These are phyloP conservation scores for Alosa sapidissima DNA, from an alignment of 2,797 vertebrate species.

Conservation along the genomic window DNA sequence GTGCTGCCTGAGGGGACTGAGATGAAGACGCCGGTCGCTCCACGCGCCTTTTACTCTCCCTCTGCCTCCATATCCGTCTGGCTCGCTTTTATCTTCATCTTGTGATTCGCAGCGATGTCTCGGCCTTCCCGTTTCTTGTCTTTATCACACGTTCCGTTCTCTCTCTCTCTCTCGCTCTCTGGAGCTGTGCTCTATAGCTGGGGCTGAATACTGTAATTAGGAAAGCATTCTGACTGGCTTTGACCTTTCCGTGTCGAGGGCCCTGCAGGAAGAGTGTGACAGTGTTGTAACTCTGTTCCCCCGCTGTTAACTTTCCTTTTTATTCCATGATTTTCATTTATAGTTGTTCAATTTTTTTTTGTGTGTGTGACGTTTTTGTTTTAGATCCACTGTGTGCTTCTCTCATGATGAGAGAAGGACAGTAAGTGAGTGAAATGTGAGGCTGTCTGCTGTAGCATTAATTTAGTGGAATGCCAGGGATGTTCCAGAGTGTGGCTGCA, in stretches of 20 bases:
- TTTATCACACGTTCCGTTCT: neutral
- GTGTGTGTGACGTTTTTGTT: neutral
- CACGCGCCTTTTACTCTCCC: neutral
- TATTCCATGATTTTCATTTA: neutral
- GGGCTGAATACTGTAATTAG: neutral
- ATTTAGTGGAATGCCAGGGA: neutral
- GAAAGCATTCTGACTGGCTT: neutral
- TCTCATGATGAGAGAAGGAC: too few relatives aligned
- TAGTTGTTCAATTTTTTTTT: neutral
- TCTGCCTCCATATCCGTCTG: neutral
- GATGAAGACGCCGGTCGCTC: neutral
- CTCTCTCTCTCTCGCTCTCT: neutral
- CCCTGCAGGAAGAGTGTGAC: neutral
- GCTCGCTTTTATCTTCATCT: neutral
- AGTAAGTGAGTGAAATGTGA: neutral
- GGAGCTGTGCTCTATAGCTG: neutral
- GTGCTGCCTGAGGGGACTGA: slow-evolving; percentile 13
- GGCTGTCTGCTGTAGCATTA: neutral
- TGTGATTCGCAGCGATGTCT: neutral
- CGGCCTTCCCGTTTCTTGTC: neutral
- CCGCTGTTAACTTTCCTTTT: neutral
- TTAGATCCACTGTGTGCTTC: neutral
- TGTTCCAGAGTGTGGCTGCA: neutral
- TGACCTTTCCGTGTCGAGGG: neutral
- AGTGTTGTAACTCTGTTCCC: neutral